Base-by-base conservation (phyloP, 2,113 vertebrate genomes). In the Nibea coibor region DNA sequence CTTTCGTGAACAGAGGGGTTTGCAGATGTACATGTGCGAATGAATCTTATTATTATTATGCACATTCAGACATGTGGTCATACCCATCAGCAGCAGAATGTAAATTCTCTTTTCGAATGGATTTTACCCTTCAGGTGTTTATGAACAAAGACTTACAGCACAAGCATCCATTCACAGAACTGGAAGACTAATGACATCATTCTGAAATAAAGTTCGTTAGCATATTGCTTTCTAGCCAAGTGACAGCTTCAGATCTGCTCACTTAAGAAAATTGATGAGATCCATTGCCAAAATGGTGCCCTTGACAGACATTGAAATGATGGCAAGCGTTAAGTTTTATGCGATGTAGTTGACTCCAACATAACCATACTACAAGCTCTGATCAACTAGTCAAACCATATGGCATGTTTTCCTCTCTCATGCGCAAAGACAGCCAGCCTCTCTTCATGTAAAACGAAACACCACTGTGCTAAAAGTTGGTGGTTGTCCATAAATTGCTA, bases 241-340 rank as follows among this genome's bases (percentile, higher is more conserved):
- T 86, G 88, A 90, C 88, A 87, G 84, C 87, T 82, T 88, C 83
- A 90, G 80, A 89, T 91, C 75, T 77, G 80, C 78, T 89, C 78
- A 84, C 91, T 88, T 86, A 87, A 86, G 79, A 88, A 90, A 93
- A 93, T 88, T 90, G 81, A 91, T 91, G 89, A 81, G 87, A 87
- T 85, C 77, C 83, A 88, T 72, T 89, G 85, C 80, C 82, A 89
- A 88, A 94, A 94, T 56, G 87, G 88, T 88, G 91, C 93, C 90
- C 91, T 91, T 92, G 91, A 92, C 88, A 93, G 89, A 89, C 86
- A 93, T 80, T 88, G 87, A 82, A 89, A 93, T 87, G 86, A 93
- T 93, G 73, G 88, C 88, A 72, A 89, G 87, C 77, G 83, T 93
- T 93, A 94, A 91, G 89, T 92, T 94, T 93, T 90, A 93, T 91